Base-by-base conservation (phyloP, 2,797 vertebrate genomes). In the Arctocebus calabarensis region DNA sequence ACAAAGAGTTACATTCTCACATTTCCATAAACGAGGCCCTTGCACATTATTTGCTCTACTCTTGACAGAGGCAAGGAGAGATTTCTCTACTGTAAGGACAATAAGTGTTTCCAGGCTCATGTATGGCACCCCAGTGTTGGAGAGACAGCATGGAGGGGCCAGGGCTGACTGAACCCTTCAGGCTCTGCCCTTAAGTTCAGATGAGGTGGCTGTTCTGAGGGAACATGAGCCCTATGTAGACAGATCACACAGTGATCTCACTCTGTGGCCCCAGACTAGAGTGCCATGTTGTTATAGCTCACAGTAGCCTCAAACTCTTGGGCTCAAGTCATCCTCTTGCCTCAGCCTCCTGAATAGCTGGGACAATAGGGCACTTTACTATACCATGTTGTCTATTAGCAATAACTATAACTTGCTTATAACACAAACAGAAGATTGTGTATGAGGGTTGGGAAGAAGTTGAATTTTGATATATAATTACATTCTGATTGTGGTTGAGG, bases 401-500 rank as follows among this genome's bases (percentile, higher is more conserved):
- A 52, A 66, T 27, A 87, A 87, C 74, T 14, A 45, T 84, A 88
- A 40, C 23, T 22, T 81, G 82, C 70, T 86, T 55, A 52, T 70
- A 37, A 52, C 43, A 40, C 12, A 19, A 40, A 62, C 25, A 45
- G 84, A 75, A 94, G 79, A 85, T 16, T 83, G 71, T 43, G 34
- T 34, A 5, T 64, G 16, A 45, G 55, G 34, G 48, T 37, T 22
- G 32, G 34, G 64, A 23, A n/a, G 3, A 20, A 79, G 34, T 23
- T 17, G 84, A 91, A 25, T 7, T 40, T 62, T 84, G 32, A 83
- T 5, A 48, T 73, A 3, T 64, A 68, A 75, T 82, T 68, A 66
- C 59, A 77, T 79, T 94, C 73, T 84, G 81, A 73, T 70, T 75
- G 7, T 74, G 14, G 66, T 45, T 90, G 84, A 66, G n/a, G 16